These are phyloP conservation scores for Notarius lentiginosus DNA, from an alignment of 2,113 vertebrate genomes.

Conservation along the genomic window DNA sequence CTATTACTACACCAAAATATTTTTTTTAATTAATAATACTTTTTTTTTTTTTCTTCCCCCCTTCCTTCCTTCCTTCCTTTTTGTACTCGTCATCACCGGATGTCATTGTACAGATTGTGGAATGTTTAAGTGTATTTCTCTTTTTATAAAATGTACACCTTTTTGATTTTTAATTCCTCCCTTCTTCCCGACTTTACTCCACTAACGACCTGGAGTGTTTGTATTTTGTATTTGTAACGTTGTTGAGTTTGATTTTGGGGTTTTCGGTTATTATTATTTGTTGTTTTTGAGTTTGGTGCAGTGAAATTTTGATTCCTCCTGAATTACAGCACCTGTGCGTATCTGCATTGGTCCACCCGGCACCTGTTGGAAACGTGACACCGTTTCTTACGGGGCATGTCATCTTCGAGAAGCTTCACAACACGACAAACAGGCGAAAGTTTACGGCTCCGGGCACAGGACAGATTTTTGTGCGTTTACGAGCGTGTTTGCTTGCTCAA, in stretches of 20 bases:
- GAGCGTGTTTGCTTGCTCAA: not conserved
- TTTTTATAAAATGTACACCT: constrained; percentile 63
- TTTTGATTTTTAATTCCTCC: constrained; percentile 58
- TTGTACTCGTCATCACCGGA: constrained; percentile 78
- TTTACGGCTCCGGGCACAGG: not conserved
- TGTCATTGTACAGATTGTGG: constrained; percentile 83
- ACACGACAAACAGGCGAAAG: not conserved
- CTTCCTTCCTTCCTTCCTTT: constrained; percentile 49
- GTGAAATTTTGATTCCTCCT: constrained; percentile 54
- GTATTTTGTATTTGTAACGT: constrained; percentile 60
- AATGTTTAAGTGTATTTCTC: constrained; percentile 74
- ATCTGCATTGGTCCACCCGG: not conserved
- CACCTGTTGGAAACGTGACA: not conserved
- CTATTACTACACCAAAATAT: constrained; percentile 75
- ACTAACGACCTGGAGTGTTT: constrained; percentile 53
- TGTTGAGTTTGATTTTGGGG: constrained; percentile 64
- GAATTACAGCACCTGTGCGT: constrained; percentile 23
- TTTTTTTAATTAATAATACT: constrained; percentile 28
- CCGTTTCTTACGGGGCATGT: not conserved
- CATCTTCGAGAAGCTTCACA: not conserved
- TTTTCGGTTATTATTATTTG: not conserved
- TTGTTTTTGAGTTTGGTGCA: constrained; percentile 61
- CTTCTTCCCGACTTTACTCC: constrained; percentile 59
- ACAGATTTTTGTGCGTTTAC: not conserved
- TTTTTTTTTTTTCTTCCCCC: constrained; percentile 25